A percentile compares a stretch with the other conserved stretches of the same genome.
phyloP scores from a whole-genome alignment of 1,140 invertebrate species.

The Nixonia krombeini region DNA sequence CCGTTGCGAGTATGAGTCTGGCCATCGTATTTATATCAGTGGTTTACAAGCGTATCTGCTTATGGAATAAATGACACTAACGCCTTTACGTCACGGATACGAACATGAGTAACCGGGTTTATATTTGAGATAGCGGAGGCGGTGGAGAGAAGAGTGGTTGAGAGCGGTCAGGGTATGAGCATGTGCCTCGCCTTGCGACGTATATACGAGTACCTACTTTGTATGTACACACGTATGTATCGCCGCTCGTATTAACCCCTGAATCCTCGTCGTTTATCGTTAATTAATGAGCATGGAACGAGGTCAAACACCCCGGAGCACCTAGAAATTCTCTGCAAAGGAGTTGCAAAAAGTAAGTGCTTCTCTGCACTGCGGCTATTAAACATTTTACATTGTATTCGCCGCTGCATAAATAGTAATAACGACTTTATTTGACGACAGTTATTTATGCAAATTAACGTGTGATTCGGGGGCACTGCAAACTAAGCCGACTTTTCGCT shows the following conservation, averaged over 20 bases:
- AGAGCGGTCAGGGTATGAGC: background rate
- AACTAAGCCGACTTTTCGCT: background rate
- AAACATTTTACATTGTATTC: conserved; percentile 1
- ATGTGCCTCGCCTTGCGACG: background rate
- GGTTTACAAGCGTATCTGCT: no score
- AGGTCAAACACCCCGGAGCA: conserved; percentile 10
- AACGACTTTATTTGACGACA: conserved; percentile 2
- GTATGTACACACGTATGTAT: conserved; percentile 9
- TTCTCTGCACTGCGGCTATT: conserved; percentile 4
- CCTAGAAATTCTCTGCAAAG: conserved; percentile 13
- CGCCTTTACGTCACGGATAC: no score
- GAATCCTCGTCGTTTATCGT: conserved; percentile 34
- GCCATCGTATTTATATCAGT: no score
- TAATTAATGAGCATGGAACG: conserved; percentile 38
- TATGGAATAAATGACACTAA: no score
- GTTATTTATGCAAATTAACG: conserved; percentile 4
- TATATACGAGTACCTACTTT: no score
- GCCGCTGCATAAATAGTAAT: conserved; percentile 3
- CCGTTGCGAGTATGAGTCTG: background rate
- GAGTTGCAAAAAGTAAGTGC: conserved; percentile 8
- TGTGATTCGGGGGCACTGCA: background rate
- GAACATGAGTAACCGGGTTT: no score
- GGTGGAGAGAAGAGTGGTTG: background rate
- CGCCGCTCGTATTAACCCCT: background rate
- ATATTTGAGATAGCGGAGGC: no score